A percentile compares a stretch with the other conserved stretches of the same genome.
phyloP scores from a whole-genome alignment of 1,140 invertebrate genomes.

The Ridgeia piscesae region DNA sequence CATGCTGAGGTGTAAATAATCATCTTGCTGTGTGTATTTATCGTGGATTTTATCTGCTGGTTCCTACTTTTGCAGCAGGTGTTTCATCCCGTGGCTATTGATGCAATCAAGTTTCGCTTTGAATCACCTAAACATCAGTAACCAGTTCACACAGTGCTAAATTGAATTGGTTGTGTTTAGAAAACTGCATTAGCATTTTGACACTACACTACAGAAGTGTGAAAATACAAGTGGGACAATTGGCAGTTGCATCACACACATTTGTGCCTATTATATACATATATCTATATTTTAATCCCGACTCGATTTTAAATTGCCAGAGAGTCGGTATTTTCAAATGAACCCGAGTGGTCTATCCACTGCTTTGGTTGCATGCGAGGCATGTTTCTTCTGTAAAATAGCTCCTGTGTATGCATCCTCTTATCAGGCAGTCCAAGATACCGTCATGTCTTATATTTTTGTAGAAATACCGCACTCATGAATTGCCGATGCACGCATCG shows the following conservation, averaged over 20 bases:
- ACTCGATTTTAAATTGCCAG: background rate
- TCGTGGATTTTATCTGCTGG: background rate
- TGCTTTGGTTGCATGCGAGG: background rate
- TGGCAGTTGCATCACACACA: background rate
- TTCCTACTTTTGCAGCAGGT: background rate
- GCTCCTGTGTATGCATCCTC: background rate
- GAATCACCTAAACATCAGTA: no score
- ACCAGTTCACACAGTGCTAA: background rate
- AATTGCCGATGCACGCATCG: background rate
- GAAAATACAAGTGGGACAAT: background rate
- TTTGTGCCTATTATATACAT: background rate
- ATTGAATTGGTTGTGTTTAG: background rate
- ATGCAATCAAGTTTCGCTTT: background rate
- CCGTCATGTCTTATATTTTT: background rate
- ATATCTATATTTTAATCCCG: background rate
- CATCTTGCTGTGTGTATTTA: background rate
- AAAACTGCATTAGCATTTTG: background rate
- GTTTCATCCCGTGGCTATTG: background rate
- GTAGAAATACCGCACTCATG: background rate
- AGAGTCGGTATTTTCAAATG: background rate
- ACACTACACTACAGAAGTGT: background rate
- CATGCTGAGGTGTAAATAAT: background rate
- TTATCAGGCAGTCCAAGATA: background rate
- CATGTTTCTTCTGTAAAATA: slow-evolving; percentile 1
- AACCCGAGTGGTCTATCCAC: background rate